Evolutionary conservation across 2,888 invertebrate species (phyloP), one percentile per base, ranked within the genome.

Genomic region (Unio delphinus): DNA sequence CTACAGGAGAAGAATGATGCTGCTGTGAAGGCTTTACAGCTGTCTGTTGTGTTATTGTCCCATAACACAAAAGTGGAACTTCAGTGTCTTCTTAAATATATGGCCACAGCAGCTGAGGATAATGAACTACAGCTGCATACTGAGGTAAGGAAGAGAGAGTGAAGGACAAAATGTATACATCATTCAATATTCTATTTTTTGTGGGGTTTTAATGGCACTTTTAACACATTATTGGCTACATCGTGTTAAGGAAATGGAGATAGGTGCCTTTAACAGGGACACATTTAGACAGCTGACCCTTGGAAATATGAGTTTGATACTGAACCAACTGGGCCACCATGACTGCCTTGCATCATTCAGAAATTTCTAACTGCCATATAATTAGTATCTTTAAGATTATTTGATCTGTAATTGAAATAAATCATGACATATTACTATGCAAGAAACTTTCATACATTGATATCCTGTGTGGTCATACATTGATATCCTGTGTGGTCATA

Each of bases 41-140:
- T 89, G 55, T 82, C 84, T 60, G 81, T 88, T 78, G 79, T 88
- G 28, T 77, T 89, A 59, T 75, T 89, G 61, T 83, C 87, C 3
- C 76, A 74, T 34, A 64, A 80, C n/a, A 72, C 77, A 6, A 78
- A 80, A 56, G 89, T 87, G 62, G 88, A 89, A 69, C 70, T 89
- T n/a, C 78, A 82, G 58, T 64, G 86, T 28, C 78, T 89, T 45
- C 73, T 89, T 7, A 80, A 79, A 60, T 89, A 89, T 67, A 85
- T 89, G 84, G 69, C 80, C 4, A 80, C 84, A 11, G 82, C 87
- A 20, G 68, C 83, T 7, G 64, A 74, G 23, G 86, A 86, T 64
- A 71, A 75, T 8, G 74, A 81, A 23, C 68, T 87, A 4, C 74
- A 75, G 15, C 76, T 87, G 55, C 82, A 83, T 71, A 72, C 68